Evolutionary conservation across 2,797 vertebrate species (phyloP), one percentile per base, ranked within the genome.

Genomic region (Sebastes iracundus): DNA sequence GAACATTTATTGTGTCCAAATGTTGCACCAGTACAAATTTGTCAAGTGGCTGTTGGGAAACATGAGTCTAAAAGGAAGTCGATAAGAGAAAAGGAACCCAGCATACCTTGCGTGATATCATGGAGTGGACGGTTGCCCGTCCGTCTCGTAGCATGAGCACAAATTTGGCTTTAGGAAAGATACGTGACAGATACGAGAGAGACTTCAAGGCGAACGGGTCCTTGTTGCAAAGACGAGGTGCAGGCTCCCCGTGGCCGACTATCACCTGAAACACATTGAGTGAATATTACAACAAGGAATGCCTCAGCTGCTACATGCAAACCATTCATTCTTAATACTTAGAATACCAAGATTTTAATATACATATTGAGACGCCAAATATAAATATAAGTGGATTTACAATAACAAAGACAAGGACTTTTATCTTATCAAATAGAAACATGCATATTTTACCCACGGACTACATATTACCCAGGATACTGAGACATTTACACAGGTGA

Each of bases 151-250:
- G 90, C 98, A 99, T 99, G 2, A 99, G 95, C 56, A 99, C 94
- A 81, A 99, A 99, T 76, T 97, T 98, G 91, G 97, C 97, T 67
- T 97, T 98, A 16, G 98, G 97, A 85, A 99, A 99, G 74, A 98
- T 96, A 68, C 94, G 96, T 3, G 97, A 95, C 5, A 99, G 94
- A 55, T 99, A 99, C 20, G 96, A 96, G 6, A 99, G 91, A 65
- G 97, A 98, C 93, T 99, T 99, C 52, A 99, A 89, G 67, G 98
- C 96, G 10, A 99, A 99, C 0, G 98, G 98, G 75, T 99, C 98
- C 92, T 99, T 99, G 94, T 99, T 98, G 78, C 98, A 99, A 58
- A 99, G 88, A 42, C 97, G 98, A 0, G 96, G 95, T 0, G 98
- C 97, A 2, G 97, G 97, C 81, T 99, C 98, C 14, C 98, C 97